Base-by-base conservation (phyloP, 2,113 vertebrate species). In the Cyanoliseus patagonus region DNA sequence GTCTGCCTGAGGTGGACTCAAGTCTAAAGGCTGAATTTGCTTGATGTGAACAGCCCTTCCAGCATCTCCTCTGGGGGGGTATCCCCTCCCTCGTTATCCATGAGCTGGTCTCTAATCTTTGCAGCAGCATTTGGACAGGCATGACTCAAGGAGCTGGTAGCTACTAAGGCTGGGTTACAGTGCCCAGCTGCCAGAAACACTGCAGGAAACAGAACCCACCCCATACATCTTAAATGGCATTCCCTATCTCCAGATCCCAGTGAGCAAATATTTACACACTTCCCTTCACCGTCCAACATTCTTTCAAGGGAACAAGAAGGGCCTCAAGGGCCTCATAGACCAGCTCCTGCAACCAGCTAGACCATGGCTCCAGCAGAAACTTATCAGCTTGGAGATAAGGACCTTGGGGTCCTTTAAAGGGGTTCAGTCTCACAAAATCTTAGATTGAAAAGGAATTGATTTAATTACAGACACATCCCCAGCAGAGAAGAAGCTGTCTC, bases 1-100 rank as follows among this genome's bases (percentile, higher is more conserved):
- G 55, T 46, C 19, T 62, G n/a, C 37, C 13, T 0, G 0, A 81
- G 20, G 17, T 44, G 69, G 46, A 22, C n/a, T 70, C 3, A 70
- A 67, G 41, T 17, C 46, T 70, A 23, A 83, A 86, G 61, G 27
- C 15, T 66, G 28, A 77, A 67, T 81, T 70, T 64, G 27, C 23
- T 80, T 84, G 14, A 41, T 49, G 31, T 63, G 55, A 91, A 70
- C 15, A 90, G 37, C 22, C 17, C 17, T 86, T 77, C 8, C 27
- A 67, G n/a, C 11, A 4, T n/a, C 31, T 57, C 51, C 37, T 86
- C 31, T 70, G 28, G 46, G 51, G 25, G n/a, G n/a, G 27, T 14
- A 75, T 72, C 11, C 25, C 28, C 52, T 78, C 39, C n/a, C 49
- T 74, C 2, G 8, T 28, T 81, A 67, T 37, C 81, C 41, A 17